Percentiles rank a stretch among this genome's conserved stretches.
phyloP scores from a whole-genome alignment of 2,113 vertebrate species.

The Rutilus rutilus region DNA sequence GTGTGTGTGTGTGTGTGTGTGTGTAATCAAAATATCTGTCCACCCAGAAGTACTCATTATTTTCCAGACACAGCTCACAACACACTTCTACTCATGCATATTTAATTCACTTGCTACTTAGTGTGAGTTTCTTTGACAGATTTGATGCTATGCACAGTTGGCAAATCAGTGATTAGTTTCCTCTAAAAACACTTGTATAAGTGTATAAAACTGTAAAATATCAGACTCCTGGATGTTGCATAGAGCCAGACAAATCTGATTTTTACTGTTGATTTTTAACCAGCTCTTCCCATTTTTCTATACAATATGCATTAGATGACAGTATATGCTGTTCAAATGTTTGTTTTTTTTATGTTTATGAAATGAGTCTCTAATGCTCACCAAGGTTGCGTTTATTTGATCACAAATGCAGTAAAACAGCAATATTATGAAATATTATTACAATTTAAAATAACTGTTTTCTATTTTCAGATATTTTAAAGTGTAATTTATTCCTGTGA shows the following conservation, averaged over 20 bases:
- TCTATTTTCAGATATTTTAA: background rate
- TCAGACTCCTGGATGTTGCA: background rate
- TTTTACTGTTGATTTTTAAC: background rate
- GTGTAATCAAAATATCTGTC: background rate
- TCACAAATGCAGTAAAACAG: background rate
- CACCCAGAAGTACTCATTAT: conserved; percentile 5
- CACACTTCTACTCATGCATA: background rate
- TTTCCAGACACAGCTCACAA: background rate
- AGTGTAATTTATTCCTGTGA: background rate
- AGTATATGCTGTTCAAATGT: background rate
- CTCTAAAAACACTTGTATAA: background rate
- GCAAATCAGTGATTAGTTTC: conserved; percentile 5
- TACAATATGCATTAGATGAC: background rate
- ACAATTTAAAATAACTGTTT: background rate
- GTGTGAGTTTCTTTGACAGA: background rate
- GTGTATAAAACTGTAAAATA: background rate
- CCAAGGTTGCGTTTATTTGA: background rate
- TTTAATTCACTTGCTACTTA: background rate
- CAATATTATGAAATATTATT: background rate
- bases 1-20: background rate
- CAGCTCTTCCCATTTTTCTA: background rate
- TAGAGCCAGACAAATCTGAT: background rate
- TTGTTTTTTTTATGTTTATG: too few species aligned
- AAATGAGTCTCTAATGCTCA: background rate
- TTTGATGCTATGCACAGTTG: background rate